Evolutionary conservation across 1,140 invertebrate genomes (phyloP).

Genomic region (Ectropis grisescens): DNA sequence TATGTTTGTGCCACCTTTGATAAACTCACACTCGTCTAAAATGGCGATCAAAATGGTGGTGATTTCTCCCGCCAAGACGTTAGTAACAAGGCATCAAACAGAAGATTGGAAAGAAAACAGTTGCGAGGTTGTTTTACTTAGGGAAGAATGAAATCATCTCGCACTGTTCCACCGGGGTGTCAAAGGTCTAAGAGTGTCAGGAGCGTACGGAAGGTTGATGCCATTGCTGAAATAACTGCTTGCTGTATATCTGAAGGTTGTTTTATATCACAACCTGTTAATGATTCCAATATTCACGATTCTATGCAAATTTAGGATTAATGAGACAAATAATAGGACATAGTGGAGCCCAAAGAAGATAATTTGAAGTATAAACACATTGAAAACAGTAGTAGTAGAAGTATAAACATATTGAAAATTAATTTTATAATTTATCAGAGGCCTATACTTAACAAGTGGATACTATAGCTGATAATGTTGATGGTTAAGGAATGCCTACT

Average conservation of each 20-base stretch:
- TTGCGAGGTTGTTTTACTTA: slow-evolving; percentile 40
- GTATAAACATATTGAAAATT: too few relatives aligned
- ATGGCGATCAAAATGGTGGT: slow-evolving; percentile 27
- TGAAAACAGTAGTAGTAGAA: too few relatives aligned
- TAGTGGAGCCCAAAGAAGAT: too few relatives aligned
- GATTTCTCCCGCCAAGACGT: slow-evolving; percentile 35
- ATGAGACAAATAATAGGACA: too few relatives aligned
- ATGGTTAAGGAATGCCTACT: too few relatives aligned
- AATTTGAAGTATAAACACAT: too few relatives aligned
- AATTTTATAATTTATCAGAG: too few relatives aligned
- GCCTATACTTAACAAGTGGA: too few relatives aligned
- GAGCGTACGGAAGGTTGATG: slow-evolving; percentile 54
- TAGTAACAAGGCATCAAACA: slow-evolving; percentile 57
- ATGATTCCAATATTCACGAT: slow-evolving; percentile 48
- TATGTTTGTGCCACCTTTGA: slow-evolving; percentile 60
- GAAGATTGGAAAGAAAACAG: slow-evolving; percentile 48
- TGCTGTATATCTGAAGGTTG: too few relatives aligned
- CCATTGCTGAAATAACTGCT: slow-evolving; percentile 47
- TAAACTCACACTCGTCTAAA: slow-evolving; percentile 5
- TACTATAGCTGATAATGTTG: too few relatives aligned
- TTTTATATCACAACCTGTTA: slow-evolving; percentile 11
- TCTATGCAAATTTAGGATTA: not conserved
- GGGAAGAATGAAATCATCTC: slow-evolving; percentile 28
- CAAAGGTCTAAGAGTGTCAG: slow-evolving; percentile 62
- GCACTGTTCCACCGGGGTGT: slow-evolving; percentile 59